Evolutionary conservation across 2,797 vertebrate species (phyloP), one percentile per base, ranked within the genome.

Genomic region (Brachyalestes nurse): DNA sequence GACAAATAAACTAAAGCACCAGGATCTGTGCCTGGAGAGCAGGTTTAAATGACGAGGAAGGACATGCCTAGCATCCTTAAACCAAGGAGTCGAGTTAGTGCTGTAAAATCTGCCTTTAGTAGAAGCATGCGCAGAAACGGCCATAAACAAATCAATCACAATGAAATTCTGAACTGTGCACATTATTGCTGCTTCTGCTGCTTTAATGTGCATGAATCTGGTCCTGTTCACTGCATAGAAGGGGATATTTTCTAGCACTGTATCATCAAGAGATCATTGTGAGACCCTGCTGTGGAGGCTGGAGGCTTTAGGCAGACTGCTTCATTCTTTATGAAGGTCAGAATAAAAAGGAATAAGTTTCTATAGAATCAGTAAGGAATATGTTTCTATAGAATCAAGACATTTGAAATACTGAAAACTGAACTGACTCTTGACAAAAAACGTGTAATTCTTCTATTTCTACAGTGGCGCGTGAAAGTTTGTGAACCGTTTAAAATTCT

Each of bases 301-400:
- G 72, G 28, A 70, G 2, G 58, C 72, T 67, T 60, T 73, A 57
- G 61, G 60, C 58, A 80, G 51, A 75, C 80, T 69, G 83, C 74
- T 80, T 53, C 60, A 10, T 79, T 38, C 83, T 85, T 90, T 89
- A 88, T 88, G 86, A 90, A 92, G 86, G 86, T 90, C 87, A 87
- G 78, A 82, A 78, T 78, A 80, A 80, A 67, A 69, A 72, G 86
- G 86, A 0, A n/a, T 40, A 16, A 28, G 28, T 28, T 8, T n/a
- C 17, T 53, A 45, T 1, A 45, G 10, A 45, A 45, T 6, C 9
- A 6, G 6, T 45, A 45, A 6, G 10, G 42, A 45, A 45, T 6
- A 45, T 10, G 10, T 45, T 61, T 25, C 23, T 13, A 8, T 6
- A 58, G 49, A 51, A 51, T 12, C 2, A 58, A 58, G 8, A 25